Evolutionary conservation across 1,140 invertebrate species (phyloP).

Genomic region (Arctopsyche grandis): DNA sequence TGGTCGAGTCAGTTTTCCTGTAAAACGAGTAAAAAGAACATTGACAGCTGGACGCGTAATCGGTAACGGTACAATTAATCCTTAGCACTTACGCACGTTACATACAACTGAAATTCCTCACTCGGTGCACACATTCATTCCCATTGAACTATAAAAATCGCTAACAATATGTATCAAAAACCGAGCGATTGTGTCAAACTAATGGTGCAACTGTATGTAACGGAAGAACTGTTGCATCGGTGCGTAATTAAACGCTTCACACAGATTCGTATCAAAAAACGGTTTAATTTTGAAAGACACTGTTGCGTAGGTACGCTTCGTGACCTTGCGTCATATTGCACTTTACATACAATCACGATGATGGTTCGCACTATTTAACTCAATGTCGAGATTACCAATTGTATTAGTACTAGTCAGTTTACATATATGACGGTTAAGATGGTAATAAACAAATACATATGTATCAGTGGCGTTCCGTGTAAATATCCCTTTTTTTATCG

Average conservation of each 20-base stretch:
- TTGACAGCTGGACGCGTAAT: conserved; percentile 12
- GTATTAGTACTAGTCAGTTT: too few species aligned
- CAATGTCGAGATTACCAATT: too few species aligned
- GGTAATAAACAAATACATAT: too few species aligned
- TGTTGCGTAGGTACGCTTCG: neutral
- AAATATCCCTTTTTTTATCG: too few species aligned
- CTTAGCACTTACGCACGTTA: conserved; percentile 1
- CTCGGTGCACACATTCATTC: neutral
- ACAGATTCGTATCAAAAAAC: neutral
- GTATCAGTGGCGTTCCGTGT: too few species aligned
- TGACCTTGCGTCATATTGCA: neutral
- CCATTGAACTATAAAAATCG: neutral
- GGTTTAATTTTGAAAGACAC: neutral
- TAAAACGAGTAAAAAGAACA: conserved; percentile 12
- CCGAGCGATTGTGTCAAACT: too few species aligned
- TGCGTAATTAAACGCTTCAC: neutral
- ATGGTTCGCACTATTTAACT: too few species aligned
- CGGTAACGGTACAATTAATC: conserved; percentile 29
- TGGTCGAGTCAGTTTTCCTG: neutral
- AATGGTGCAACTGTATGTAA: too few species aligned
- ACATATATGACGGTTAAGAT: too few species aligned
- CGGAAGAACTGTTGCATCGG: neutral
- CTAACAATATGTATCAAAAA: too few species aligned
- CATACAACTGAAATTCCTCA: neutral
- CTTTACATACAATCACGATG: too few species aligned